Evolutionary conservation across 2,888 invertebrate species (phyloP).

Genomic region (Suillia variegata): DNA sequence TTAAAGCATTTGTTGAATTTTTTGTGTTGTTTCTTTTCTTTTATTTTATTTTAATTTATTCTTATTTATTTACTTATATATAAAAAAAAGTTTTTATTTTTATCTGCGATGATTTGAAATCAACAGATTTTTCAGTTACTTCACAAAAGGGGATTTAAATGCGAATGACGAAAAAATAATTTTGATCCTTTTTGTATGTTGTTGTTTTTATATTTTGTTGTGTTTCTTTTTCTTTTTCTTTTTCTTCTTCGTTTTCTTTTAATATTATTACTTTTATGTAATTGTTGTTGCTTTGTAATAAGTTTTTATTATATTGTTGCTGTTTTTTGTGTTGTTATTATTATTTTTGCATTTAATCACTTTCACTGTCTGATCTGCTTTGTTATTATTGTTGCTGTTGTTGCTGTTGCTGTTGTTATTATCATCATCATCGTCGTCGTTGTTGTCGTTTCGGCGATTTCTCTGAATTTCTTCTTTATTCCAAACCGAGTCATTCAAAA

Average conservation of each 20-base stretch:
- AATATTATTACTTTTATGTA: conserved; percentile 34
- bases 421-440: conserved; percentile 37
- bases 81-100: no score
- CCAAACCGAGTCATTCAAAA: conserved; percentile 60
- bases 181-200: no score
- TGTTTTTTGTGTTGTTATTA: conserved; percentile 33
- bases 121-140: no score
- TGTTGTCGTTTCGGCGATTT: conserved; percentile 55
- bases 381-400: conserved; percentile 13
- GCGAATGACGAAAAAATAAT: no score
- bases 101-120: no score
- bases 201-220: conserved; percentile 19
- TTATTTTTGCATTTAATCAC: conserved; percentile 22
- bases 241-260: conserved; percentile 28
- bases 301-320: conserved; percentile 34
- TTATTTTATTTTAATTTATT: conserved; percentile 13
- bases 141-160: no score
- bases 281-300: conserved; percentile 33
- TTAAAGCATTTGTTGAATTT: conserved; percentile 35
- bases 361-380: conserved; percentile 19
- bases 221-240: conserved; percentile 26
- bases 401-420: conserved; percentile 23
- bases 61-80: conserved; percentile 21
- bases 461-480: conserved; percentile 57
- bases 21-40: conserved; percentile 17